Conservation (phyloP, 2,797 vertebrate genomes). For the Dicrostonyx torquatus region DNA sequence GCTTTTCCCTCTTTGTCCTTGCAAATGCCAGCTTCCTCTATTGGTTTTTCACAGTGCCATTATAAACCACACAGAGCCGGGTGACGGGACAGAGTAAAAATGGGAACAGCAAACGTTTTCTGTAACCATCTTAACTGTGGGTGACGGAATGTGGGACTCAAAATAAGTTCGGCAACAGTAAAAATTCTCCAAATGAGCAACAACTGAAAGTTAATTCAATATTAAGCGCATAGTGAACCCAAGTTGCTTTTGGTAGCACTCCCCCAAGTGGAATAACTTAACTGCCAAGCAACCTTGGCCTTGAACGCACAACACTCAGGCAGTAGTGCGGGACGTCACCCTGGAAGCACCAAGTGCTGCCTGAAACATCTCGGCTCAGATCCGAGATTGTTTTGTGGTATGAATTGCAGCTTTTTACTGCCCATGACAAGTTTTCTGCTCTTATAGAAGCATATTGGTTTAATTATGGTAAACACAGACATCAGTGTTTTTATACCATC, state of each 20-base stretch:
- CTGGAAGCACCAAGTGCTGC: too few species aligned
- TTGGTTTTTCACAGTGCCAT: not conserved
- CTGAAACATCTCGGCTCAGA: not conserved
- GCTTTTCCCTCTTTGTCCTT: not conserved
- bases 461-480: not conserved
- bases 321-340: not conserved
- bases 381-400: not conserved
- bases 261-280: not conserved
- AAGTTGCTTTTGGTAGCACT: not conserved
- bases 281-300: not conserved
- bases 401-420: not conserved
- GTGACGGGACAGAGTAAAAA: not conserved
- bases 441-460: not conserved
- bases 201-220: not conserved
- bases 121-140: not conserved
- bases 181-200: not conserved
- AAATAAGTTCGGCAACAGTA: not conserved
- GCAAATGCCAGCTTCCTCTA: not conserved
- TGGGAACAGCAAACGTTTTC: not conserved
- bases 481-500: not conserved
- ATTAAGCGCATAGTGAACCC: not conserved
- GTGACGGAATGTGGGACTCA: not conserved
- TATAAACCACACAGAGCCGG: not conserved
- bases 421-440: not conserved
- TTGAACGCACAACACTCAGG: not conserved